Evolutionary conservation across 37 sponge, comb jelly and placozoan genomes (phyloP).

Genomic region (Theonella swinhoei): DNA sequence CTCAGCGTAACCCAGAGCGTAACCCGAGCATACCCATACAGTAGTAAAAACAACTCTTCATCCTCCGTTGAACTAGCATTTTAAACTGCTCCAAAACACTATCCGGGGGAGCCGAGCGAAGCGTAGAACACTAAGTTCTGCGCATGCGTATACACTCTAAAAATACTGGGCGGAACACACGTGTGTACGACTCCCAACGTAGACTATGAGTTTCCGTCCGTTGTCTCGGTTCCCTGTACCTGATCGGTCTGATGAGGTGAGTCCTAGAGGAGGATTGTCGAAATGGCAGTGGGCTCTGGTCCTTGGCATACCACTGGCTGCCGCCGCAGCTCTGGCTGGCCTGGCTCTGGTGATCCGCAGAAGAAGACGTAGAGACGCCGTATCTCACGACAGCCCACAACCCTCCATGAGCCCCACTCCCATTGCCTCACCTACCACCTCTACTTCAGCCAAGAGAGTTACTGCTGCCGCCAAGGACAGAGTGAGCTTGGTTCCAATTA

Average conservation of each 20-base stretch:
- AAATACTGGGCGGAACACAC: no score
- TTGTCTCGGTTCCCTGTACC: neutral
- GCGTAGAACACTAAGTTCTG: no score
- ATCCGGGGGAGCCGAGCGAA: no score
- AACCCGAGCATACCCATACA: conserved; percentile 18
- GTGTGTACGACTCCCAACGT: no score
- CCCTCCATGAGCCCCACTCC: neutral
- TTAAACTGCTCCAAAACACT: no score
- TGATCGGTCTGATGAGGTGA: neutral
- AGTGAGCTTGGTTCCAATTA: neutral
- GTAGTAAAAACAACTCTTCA: no score
- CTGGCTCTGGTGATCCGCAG: neutral
- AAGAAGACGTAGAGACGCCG: neutral
- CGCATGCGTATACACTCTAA: no score
- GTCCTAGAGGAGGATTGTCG: neutral
- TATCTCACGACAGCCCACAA: neutral
- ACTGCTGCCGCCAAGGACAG: neutral
- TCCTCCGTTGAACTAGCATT: no score
- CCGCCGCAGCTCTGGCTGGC: conserved; percentile 2
- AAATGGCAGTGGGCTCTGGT: conserved; percentile 47
- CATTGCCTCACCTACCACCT: neutral
- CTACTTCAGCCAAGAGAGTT: neutral
- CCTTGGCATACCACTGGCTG: conserved; percentile 22
- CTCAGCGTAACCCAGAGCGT: conserved; percentile 3
- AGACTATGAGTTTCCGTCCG: no score